Conservation (phyloP, 2,113 vertebrate species). For the Spheniscus mendiculus region DNA sequence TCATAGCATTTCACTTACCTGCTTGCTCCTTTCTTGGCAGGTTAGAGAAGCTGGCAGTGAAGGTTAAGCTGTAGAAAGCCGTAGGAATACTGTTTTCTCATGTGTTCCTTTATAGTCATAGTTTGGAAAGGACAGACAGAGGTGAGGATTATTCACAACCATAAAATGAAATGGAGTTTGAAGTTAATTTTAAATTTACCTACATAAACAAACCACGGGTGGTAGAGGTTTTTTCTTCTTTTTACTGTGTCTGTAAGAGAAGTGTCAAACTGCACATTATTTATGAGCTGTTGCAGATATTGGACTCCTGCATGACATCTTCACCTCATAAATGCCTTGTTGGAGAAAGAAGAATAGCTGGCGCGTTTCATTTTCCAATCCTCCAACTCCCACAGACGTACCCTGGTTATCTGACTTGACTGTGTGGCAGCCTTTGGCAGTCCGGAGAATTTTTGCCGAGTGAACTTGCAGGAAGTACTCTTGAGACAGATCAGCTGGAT, state of each 20-base stretch:
- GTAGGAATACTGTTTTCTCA: background rate
- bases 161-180: background rate
- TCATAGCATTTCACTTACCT: background rate
- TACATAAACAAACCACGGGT: background rate
- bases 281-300: background rate
- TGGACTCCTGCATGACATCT: background rate
- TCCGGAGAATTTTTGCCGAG: rapidly evolving
- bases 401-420: background rate
- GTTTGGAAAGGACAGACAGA: background rate
- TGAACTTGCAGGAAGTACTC: background rate
- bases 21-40: background rate
- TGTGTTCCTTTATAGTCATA: background rate
- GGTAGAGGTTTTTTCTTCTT: background rate
- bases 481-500: background rate
- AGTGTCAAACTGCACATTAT: background rate
- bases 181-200: background rate
- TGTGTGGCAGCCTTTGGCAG: background rate
- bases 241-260: background rate
- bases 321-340: constrained; percentile 7
- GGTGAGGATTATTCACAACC: background rate
- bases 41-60: background rate
- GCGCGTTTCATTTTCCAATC: background rate
- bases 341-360: background rate
- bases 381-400: background rate
- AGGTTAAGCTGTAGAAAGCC: background rate